Evolutionary conservation across 2,888 invertebrate species (phyloP), one percentile per base, ranked within the genome.

Genomic region (Ommatoiulus sabulosus): DNA sequence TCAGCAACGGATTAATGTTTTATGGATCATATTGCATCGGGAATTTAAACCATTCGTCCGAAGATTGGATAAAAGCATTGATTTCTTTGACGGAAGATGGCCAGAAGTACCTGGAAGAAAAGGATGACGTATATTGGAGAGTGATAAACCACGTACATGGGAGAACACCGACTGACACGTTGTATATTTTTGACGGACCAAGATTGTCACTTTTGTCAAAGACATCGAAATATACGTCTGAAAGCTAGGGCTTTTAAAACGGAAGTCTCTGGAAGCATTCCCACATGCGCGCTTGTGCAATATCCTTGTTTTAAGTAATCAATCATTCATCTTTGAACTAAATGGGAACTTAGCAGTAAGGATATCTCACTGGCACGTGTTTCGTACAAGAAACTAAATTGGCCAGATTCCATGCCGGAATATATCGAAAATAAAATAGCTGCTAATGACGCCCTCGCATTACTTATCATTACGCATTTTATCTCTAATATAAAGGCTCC

Each of bases 21-120:
- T 80, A 80, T 80, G 80, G 80, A 80, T 80, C 80, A 80, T 80
- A 80, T 80, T 80, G 80, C 80, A 80, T 80, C 12, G 80, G 80
- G 80, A 80, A 80, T 35, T 80, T 80, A 35, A 35, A 80, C n/a
- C 80, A 35, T 80, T 52, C 80, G 20, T 80, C 80, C 35, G 35
- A 80, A 80, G 35, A 12, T 20, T 80, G 80, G 80, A 80, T 80
- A 80, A 80, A 80, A 80, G 80, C 80, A 80, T 35, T 80, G 3
- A 35, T 80, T 80, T 80, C 20, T 24, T 80, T 35, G 35, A 20
- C n/a, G n/a, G 35, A 80, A 80, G 35, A 80, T 20, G 12, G 80
- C 80, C 20, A 35, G 12, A 24, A 80, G 80, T 80, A 80, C 35
- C 80, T 35, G 80, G 4, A n/a, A 17, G 57, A 57, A 57, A 15